Evolutionary conservation across 2,888 invertebrate genomes (phyloP).

Genomic region (Venusia cambrica): DNA sequence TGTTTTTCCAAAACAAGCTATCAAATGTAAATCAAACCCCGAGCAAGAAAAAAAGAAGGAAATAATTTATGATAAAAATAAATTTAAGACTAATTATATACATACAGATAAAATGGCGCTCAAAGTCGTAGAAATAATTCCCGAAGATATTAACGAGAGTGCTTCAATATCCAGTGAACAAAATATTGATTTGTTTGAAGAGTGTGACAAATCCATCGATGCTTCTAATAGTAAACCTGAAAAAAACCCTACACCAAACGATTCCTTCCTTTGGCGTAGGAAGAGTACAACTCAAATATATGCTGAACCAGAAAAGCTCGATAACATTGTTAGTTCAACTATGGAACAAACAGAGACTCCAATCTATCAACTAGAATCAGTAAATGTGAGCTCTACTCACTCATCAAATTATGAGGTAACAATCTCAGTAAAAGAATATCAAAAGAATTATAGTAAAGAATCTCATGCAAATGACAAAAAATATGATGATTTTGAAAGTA

Average conservation of each 20-base stretch:
- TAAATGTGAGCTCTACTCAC: too few species aligned
- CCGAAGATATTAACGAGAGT: slow-evolving; percentile 63
- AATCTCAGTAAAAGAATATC: slow-evolving; percentile 49
- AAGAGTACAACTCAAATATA: slow-evolving; percentile 68
- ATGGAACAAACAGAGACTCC: slow-evolving; percentile 40
- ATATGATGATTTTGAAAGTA: slow-evolving; percentile 65
- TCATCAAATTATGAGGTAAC: slow-evolving; percentile 40
- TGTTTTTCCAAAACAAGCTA: slow-evolving; percentile 36
- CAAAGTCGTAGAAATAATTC: slow-evolving; percentile 70
- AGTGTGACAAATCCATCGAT: slow-evolving; percentile 25
- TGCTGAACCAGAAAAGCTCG: slow-evolving; percentile 62
- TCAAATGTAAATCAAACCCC: slow-evolving; percentile 26
- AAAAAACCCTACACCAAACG: slow-evolving; percentile 84
- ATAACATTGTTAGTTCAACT: slow-evolving; percentile 52
- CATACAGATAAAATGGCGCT: slow-evolving; percentile 68
- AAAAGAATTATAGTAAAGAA: slow-evolving; percentile 36
- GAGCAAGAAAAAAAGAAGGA: slow-evolving; percentile 55
- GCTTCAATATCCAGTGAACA: slow-evolving; percentile 22
- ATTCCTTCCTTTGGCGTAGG: slow-evolving; percentile 84
- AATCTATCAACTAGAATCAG: slow-evolving; percentile 15
- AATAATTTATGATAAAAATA: slow-evolving; percentile 64
- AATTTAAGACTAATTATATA: slow-evolving; percentile 72
- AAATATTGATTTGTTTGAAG: slow-evolving; percentile 21
- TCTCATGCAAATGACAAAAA: slow-evolving; percentile 42
- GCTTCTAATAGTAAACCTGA: slow-evolving; percentile 47